phyloP scores from a whole-genome alignment of 2,888 invertebrate species.

The Silvanus unidentatus region DNA sequence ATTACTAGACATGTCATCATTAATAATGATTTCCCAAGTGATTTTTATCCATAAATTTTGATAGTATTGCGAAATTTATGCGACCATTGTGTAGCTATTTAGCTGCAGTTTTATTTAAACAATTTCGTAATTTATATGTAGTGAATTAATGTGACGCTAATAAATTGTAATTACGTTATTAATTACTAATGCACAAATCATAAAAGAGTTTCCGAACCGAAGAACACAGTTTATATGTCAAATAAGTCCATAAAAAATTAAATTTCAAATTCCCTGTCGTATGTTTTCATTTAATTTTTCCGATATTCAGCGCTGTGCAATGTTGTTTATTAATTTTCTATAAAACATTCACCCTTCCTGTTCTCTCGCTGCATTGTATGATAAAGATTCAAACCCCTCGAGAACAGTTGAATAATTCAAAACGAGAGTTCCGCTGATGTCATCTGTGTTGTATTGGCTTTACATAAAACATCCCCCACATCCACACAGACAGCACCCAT shows the following conservation, averaged over 20 bases:
- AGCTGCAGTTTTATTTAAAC: constrained; percentile 25
- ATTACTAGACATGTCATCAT: constrained; percentile 33
- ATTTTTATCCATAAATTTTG: constrained; percentile 33
- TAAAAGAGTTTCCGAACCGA: too few species aligned
- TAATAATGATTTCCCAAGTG: constrained; percentile 40
- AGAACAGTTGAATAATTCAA: constrained; percentile 4
- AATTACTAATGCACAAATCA: constrained; percentile 4
- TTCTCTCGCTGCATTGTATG: neutral
- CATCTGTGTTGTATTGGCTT: constrained; percentile 4
- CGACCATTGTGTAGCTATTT: constrained; percentile 32
- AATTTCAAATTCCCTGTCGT: neutral
- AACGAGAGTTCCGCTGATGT: constrained; percentile 3
- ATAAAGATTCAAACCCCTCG: constrained; percentile 1
- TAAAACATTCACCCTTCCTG: too few species aligned
- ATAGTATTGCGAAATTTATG: constrained; percentile 31
- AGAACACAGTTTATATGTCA: too few species aligned
- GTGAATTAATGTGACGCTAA: constrained; percentile 7
- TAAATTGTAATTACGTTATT: constrained; percentile 11
- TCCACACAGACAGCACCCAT: neutral
- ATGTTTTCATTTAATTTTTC: neutral
- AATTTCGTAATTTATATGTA: constrained; percentile 16
- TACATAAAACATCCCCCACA: constrained; percentile 3
- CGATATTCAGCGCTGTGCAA: neutral
- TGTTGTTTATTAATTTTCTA: neutral
- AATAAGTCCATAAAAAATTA: constrained; percentile 2